Evolutionary conservation across 2,797 vertebrate genomes (phyloP).

Genomic region (Manis pentadactyla): DNA sequence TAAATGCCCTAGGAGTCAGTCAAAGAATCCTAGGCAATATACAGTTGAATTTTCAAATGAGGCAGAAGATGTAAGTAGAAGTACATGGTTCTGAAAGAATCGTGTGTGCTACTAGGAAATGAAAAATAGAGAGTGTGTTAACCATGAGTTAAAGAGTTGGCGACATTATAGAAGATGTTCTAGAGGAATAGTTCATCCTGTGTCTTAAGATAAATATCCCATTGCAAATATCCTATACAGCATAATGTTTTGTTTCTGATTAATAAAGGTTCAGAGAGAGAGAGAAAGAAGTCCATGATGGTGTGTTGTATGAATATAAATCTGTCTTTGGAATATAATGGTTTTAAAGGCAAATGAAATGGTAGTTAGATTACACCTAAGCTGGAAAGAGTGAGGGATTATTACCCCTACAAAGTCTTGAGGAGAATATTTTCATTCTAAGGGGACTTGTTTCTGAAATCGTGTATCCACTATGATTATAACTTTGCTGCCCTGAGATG

Average conservation of each 20-base stretch:
- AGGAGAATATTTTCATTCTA: constrained; percentile 61
- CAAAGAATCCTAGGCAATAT: neutral
- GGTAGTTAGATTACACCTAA: neutral
- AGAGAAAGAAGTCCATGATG: neutral
- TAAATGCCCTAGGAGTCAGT: neutral
- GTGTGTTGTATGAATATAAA: neutral
- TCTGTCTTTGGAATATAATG: neutral
- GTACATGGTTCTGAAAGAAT: neutral
- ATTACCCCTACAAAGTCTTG: neutral
- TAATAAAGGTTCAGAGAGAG: neutral
- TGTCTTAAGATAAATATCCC: neutral
- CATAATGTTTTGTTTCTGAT: neutral
- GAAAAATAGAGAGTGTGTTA: neutral
- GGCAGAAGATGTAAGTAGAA: constrained; percentile 2
- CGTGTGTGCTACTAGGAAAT: neutral
- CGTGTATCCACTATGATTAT: constrained; percentile 56
- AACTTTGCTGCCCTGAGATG: constrained; percentile 57
- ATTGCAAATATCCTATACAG: neutral
- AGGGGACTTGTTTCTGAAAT: constrained; percentile 72
- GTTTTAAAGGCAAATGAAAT: constrained; percentile 36
- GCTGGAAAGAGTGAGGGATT: neutral
- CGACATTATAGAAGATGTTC: neutral
- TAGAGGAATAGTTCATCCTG: neutral
- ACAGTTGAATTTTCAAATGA: neutral
- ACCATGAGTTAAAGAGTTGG: neutral